Evolutionary conservation across 92 coral and sea anemone species (phyloP), one percentile per base, ranked within the genome.

Genomic region (Paragorgia papillata): DNA sequence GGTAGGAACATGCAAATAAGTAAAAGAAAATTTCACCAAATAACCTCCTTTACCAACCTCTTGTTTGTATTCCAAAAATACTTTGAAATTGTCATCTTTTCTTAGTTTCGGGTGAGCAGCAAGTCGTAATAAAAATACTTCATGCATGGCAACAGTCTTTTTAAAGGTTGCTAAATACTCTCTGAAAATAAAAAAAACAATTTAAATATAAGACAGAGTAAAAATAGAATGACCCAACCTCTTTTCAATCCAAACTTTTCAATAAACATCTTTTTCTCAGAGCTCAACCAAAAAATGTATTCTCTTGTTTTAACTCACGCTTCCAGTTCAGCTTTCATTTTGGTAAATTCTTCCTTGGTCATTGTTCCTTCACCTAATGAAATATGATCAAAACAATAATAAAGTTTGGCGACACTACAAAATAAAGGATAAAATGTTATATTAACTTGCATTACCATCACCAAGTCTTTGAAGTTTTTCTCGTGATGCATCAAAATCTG

Each of bases 121-220:
- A 20, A 95, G 76, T 24, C 99, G 89, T 22, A 94, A 90, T 40
- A 95, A 82, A 77, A 95, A 95, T 61, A 95, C 99, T 66, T 95
- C 99, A 65, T 95, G 99, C 99, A 95, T 95, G 25, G 99, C 99
- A 17, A 95, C 99, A 33, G 99, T 95, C 78, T 95, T 95, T 82
- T 95, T 95, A 67, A 95, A 95, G 24, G 99, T 95, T 79, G 99
- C 99, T 31, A 95, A 90, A 83, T 95, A 95, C 50, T 95, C 99
- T 21, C 99, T 95, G 15, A 29, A 30, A 34, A 80, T 46, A 74
- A 60, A 35, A 21, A 7, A 54, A 48, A 22, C 8, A 51, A 51
- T n/a, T 51, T 43, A 43, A 43, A 59, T 74, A 25, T 74, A 32
- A 33, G 17, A 32, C 39, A 31, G 19, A n/a, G 9, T n/a, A 2